phyloP scores from a whole-genome alignment of 2,888 invertebrate species.

The Antheraea assamensis region DNA sequence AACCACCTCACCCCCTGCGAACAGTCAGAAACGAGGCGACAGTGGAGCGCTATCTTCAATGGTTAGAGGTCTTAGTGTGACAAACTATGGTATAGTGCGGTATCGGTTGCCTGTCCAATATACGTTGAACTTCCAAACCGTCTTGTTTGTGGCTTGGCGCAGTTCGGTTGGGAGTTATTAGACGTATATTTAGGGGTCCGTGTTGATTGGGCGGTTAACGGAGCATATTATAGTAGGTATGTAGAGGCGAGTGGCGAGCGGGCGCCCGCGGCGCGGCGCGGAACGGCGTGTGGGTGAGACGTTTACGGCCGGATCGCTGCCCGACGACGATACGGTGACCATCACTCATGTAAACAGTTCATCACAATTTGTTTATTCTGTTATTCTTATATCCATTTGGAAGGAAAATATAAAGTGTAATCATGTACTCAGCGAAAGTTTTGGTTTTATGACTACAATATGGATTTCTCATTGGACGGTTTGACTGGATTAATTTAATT shows the following conservation, averaged over 20 bases:
- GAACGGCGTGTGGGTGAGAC: constrained; percentile 79
- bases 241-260: constrained; percentile 73
- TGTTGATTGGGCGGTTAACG: constrained; percentile 42
- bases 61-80: constrained; percentile 74
- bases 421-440: neutral
- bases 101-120: constrained; percentile 60
- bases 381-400: neutral
- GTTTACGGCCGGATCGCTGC: constrained; percentile 81
- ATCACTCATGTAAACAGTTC: constrained; percentile 28
- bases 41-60: constrained; percentile 60
- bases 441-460: neutral
- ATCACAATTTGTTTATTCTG: neutral
- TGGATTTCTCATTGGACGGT: neutral
- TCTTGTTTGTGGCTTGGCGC: constrained; percentile 30
- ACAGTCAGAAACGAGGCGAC: constrained; percentile 44
- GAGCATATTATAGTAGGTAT: constrained; percentile 72
- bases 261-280: constrained; percentile 66
- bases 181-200: constrained; percentile 46
- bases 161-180: constrained; percentile 30
- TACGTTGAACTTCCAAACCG: constrained; percentile 47
- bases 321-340: constrained; percentile 66
- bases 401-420: neutral
- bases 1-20: constrained; percentile 50
- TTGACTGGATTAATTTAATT: neutral
- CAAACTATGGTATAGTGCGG: constrained; percentile 77